Conservation (phyloP, 2,797 vertebrate species). For the Eulemur coronatus region DNA sequence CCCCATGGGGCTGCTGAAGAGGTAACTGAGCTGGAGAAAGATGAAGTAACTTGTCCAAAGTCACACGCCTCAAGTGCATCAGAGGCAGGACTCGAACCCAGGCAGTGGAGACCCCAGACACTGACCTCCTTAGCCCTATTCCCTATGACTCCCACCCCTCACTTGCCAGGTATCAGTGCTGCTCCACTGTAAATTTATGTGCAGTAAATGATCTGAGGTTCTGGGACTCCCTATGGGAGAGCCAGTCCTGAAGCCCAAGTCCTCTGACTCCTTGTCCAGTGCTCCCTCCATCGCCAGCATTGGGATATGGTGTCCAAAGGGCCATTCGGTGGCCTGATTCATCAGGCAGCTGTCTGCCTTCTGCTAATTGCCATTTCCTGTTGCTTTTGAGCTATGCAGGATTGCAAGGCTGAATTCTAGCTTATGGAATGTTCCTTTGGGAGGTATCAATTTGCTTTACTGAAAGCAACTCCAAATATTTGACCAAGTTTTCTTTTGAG, state of each 20-base stretch:
- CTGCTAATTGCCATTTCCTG: neutral
- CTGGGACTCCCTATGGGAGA: accelerated
- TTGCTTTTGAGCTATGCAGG: neutral
- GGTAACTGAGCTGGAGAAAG: neutral
- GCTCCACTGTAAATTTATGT: too few relatives aligned
- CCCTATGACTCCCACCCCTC: accelerated
- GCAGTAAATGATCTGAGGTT: neutral
- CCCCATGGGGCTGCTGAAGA: neutral
- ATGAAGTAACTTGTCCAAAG: neutral
- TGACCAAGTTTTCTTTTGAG: neutral
- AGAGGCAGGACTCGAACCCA: neutral
- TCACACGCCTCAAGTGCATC: accelerated
- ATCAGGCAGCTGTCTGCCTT: neutral
- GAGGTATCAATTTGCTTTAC: neutral
- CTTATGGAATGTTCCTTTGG: neutral
- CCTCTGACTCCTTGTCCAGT: neutral
- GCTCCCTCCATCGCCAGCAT: accelerated
- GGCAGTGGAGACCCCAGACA: neutral
- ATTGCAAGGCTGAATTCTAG: neutral
- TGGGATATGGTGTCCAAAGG: neutral
- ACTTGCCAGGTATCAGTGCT: accelerated
- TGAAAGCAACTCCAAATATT: neutral
- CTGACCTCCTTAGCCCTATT: accelerated
- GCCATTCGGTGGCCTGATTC: neutral
- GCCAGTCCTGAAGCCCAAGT: too few relatives aligned